Evolutionary conservation across 2,797 vertebrate genomes (phyloP), one percentile per base, ranked within the genome.

Genomic region (Meda fulgida): DNA sequence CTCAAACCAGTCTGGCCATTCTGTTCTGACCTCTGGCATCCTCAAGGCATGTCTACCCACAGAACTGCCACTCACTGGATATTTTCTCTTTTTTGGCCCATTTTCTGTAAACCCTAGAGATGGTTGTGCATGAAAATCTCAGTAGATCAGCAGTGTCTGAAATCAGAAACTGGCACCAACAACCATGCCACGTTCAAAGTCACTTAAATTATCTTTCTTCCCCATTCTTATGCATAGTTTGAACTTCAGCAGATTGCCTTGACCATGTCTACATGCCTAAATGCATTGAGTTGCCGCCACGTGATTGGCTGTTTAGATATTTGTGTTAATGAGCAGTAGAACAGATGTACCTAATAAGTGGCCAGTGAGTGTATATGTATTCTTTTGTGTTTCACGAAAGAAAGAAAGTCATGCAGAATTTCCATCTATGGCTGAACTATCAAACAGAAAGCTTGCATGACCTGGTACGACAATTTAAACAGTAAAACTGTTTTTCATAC

Each of bases 1-100:
- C n/a, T 29, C 14, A 1, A 79, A 65, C 5, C 60, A 80, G 48
- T 80, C 48, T 58, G 26, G 63, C 65, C 65, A 76, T 87, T 87
- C 82, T 86, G 78, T 87, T 87, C 82, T 86, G 81, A 88, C 81
- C 85, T 87, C 76, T 85, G 51, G 48, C 88, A 87, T 83, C 85
- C 85, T 83, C 67, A 88, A 80, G 38, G 26, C 70, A 86, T 86
- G 66, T 86, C n/a, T 2, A 7, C 31, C 58, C 81, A 86, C n/a
- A 86, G 29, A 80, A 76, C 60, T 77, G 80, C 34, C 16, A 19
- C 73, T 81, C 51, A 83, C 43, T 79, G 53, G n/a, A 78, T 85
- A 75, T 53, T 79, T 69, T 81, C 2, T 4, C 34, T 78, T 60
- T 67, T 55, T 55, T 7, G 29, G 65, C 18, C 31, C 7, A 3